phyloP scores from a whole-genome alignment of 2,888 invertebrate species.

The Platycnemis pennipes region DNA sequence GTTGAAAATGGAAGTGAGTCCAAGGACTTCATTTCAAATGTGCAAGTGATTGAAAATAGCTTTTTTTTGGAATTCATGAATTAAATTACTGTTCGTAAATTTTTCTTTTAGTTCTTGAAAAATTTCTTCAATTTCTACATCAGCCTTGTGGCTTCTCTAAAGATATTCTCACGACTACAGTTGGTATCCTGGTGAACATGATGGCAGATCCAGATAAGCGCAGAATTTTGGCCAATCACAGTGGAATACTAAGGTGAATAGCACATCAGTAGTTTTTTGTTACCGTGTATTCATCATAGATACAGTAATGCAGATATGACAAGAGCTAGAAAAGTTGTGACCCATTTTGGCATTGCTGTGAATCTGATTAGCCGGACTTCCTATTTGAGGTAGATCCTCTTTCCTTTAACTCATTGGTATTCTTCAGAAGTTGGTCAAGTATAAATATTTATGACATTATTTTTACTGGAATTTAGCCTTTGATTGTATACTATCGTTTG shows the following conservation, averaged over 20 bases:
- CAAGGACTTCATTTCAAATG: neutral
- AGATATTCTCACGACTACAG: constrained; percentile 87
- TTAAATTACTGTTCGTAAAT: constrained; percentile 17
- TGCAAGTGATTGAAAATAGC: neutral
- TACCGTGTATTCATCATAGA: no score
- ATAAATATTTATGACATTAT: no score
- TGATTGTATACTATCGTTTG: no score
- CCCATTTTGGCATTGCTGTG: no score
- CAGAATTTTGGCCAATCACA: constrained; percentile 80
- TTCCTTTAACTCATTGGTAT: no score
- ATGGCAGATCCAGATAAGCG: constrained; percentile 83
- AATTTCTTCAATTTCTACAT: constrained; percentile 6
- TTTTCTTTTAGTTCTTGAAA: constrained; percentile 44
- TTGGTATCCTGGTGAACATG: constrained; percentile 92
- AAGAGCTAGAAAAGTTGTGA: no score
- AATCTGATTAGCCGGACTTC: no score
- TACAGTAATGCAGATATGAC: no score
- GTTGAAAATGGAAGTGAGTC: constrained; percentile 83
- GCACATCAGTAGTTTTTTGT: neutral
- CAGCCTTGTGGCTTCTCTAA: constrained; percentile 74
- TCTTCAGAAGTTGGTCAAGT: no score
- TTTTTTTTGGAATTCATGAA: neutral
- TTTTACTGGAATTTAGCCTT: no score
- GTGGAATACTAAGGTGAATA: constrained; percentile 78
- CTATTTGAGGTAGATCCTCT: no score